phyloP scores from a whole-genome alignment of 2,888 invertebrate species.

The Clanis bilineata region DNA sequence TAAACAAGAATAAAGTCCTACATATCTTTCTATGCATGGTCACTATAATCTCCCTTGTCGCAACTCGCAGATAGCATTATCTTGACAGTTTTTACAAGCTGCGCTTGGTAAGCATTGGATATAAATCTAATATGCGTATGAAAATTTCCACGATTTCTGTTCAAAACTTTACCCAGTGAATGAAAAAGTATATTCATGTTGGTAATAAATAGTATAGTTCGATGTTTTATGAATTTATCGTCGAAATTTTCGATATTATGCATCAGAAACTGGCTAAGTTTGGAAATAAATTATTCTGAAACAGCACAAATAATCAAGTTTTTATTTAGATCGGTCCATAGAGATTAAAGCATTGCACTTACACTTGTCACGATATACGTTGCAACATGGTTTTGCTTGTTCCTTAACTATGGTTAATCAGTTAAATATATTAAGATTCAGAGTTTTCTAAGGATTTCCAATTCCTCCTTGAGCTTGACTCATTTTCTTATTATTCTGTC shows the following conservation, averaged over 20 bases:
- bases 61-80: constrained; percentile 25
- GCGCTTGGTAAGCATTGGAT: constrained; percentile 24
- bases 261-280: not conserved
- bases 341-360: too few species aligned
- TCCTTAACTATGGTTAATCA: too few species aligned
- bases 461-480: too few species aligned
- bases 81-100: constrained; percentile 31
- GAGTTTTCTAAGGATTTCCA: too few species aligned
- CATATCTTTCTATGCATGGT: not conserved
- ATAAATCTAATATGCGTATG: constrained; percentile 29
- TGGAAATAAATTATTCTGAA: too few species aligned
- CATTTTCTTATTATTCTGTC: too few species aligned
- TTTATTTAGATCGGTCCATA: not conserved
- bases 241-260: not conserved
- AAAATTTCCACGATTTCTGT: constrained; percentile 21
- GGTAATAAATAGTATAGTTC: not conserved
- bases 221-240: not conserved
- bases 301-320: not conserved
- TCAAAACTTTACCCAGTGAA: constrained; percentile 11
- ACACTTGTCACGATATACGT: too few species aligned
- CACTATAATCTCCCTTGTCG: constrained; percentile 21
- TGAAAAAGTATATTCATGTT: constrained; percentile 3
- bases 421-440: not conserved
- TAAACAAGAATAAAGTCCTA: not conserved
- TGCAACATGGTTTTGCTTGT: too few species aligned